phyloP scores from a whole-genome alignment of 2,113 vertebrate genomes.

The Nothocercus nigrocapillus region DNA sequence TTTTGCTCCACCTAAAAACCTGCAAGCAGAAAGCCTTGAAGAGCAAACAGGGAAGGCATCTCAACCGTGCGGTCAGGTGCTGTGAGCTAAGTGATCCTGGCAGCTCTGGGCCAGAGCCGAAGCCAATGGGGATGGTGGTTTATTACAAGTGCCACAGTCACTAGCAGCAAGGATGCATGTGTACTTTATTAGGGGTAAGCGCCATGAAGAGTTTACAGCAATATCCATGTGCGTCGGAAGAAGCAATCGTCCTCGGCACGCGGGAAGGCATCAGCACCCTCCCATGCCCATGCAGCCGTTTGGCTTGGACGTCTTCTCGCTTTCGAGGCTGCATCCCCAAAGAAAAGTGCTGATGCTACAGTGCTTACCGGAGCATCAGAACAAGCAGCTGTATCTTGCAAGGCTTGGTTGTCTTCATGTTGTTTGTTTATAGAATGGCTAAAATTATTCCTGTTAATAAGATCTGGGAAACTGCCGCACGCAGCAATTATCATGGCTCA shows the following conservation, averaged over 20 bases:
- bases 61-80: too few relatives aligned
- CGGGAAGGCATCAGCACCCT: neutral
- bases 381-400: neutral
- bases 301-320: neutral
- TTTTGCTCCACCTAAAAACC: neutral
- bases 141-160: neutral
- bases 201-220: neutral
- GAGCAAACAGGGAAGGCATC: neutral
- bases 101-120: neutral
- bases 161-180: neutral
- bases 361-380: neutral
- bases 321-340: fast-evolving
- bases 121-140: fast-evolving
- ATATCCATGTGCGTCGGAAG: fast-evolving
- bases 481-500: neutral
- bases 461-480: neutral
- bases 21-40: neutral
- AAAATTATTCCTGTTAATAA: neutral
- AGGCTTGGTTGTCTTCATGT: neutral
- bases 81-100: neutral
- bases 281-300: neutral
- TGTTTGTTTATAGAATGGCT: neutral
- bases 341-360: neutral
- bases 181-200: neutral
- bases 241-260: fast-evolving